Evolutionary conservation across 2,888 invertebrate genomes (phyloP).

Genomic region (Diarsia mendica): DNA sequence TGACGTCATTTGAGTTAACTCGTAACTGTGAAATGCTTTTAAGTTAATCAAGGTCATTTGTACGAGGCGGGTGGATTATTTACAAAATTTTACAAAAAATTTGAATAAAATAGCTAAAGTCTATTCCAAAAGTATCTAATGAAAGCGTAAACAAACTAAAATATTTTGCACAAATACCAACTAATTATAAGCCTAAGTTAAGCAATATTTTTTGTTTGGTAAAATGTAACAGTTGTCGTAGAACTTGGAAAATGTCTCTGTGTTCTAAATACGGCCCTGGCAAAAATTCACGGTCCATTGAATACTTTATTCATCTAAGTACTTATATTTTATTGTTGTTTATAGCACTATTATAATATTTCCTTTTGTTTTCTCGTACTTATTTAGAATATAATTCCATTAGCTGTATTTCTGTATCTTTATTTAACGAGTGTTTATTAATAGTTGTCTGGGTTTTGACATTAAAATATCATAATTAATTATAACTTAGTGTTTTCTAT

Average conservation of each 20-base stretch:
- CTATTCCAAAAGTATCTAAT: not conserved
- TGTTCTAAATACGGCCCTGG: slow-evolving; percentile 15
- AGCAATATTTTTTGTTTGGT: not conserved
- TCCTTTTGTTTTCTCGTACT: not conserved
- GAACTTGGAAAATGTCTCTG: not conserved
- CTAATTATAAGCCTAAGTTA: no score
- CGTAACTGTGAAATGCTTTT: not conserved
- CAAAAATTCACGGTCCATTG: slow-evolving; percentile 10
- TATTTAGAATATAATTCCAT: no score
- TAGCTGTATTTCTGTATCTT: not conserved
- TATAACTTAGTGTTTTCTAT: no score
- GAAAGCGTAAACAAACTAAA: not conserved
- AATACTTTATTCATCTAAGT: slow-evolving; percentile 15
- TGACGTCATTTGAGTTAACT: not conserved
- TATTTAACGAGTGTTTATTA: not conserved
- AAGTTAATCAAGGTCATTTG: not conserved
- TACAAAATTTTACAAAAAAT: not conserved
- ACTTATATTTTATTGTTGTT: slow-evolving; percentile 32
- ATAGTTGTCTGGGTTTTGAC: not conserved
- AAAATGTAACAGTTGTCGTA: not conserved
- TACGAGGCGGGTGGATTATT: not conserved
- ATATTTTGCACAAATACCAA: no score
- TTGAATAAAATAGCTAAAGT: not conserved
- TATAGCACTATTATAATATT: not conserved
- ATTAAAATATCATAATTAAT: no score